Base-by-base conservation (phyloP, 2,113 vertebrate species). In the Stomatorhinus ivindoensis region DNA sequence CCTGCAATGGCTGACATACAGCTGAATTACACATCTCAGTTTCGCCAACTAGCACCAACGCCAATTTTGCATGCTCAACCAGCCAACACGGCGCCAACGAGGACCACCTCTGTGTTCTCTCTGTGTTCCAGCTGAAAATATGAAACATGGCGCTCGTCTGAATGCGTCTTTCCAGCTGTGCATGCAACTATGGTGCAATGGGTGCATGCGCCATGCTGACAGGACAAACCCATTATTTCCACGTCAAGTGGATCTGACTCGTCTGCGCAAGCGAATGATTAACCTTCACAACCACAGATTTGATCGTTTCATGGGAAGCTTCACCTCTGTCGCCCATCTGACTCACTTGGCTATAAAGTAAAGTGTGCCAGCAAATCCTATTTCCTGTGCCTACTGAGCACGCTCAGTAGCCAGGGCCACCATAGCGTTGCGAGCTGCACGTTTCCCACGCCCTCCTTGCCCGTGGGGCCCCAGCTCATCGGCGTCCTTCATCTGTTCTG, bases 371-470 rank as follows among this genome's bases (percentile, higher is more conserved):
- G 50, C 85, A 90, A 90, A 92, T 92, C 91, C 92, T 89, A 91
- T 93, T 92, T 90, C 90, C 91, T 91, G 90, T 88, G 87, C 87
- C 90, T 90, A 89, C 88, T 89, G 87, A 92, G 69, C 27, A 51
- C 80, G 91, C 87, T 90, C 90, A 89, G 87, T 50, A 76, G 89
- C 73, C 91, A 88, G 88, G 39, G 85, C 44, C 47, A 88, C 82
- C 90, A 46, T 86, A 90, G 48, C 19, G 87, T 89, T 80, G 47
- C 51, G 55, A 10, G 58, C 84, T 90, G 89, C 90, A 90, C 88
- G 88, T 92, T 93, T 93, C 91, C 91, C 91, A 92, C 92, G 91
- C 90, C 90, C 90, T 93, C 87, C 65, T 92, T 73, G 90, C 88
- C 92, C 88, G 89, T 90, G 39, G 39, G 88, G 88, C 39, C 51